These are phyloP conservation scores for Scolopax rusticola DNA, from an alignment of 2,797 vertebrate genomes.

Conservation along the genomic window DNA sequence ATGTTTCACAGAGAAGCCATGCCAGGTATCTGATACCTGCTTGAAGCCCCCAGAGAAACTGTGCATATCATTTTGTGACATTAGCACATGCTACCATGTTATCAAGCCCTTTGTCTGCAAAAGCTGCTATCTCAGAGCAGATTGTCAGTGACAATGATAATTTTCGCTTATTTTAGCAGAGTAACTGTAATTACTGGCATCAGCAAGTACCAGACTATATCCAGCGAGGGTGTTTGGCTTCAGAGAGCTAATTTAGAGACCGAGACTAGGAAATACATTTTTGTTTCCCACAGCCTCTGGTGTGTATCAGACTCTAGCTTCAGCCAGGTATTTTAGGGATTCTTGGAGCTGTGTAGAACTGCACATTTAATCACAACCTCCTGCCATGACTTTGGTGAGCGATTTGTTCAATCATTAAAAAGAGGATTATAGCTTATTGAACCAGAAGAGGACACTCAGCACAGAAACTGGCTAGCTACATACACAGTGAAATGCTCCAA, in stretches of 20 bases:
- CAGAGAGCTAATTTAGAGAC: not conserved
- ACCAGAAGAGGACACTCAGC: not conserved
- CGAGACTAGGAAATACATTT: not conserved
- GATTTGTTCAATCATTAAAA: constrained; percentile 7
- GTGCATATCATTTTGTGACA: not conserved
- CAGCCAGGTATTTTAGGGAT: not conserved
- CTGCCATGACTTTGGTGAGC: not conserved
- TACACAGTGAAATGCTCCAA: not conserved
- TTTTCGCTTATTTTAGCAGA: constrained; percentile 22
- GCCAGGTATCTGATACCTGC: not conserved
- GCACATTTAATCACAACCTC: not conserved
- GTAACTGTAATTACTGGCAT: constrained; percentile 9
- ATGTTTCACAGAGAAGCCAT: not conserved
- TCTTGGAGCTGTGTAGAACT: not conserved
- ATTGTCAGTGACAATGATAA: not conserved
- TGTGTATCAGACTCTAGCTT: not conserved
- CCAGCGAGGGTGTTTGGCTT: constrained; percentile 24
- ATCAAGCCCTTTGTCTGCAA: not conserved
- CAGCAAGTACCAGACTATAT: not conserved
- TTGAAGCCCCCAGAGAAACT: not conserved
- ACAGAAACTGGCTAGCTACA: not conserved
- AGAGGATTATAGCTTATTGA: constrained; percentile 12
- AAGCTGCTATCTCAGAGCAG: not conserved
- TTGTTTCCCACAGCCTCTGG: not conserved
- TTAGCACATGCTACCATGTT: not conserved